These are phyloP conservation scores for Schizopygopsis malacanthus DNA, from an alignment of 2,797 vertebrate genomes.

Conservation along the genomic window DNA sequence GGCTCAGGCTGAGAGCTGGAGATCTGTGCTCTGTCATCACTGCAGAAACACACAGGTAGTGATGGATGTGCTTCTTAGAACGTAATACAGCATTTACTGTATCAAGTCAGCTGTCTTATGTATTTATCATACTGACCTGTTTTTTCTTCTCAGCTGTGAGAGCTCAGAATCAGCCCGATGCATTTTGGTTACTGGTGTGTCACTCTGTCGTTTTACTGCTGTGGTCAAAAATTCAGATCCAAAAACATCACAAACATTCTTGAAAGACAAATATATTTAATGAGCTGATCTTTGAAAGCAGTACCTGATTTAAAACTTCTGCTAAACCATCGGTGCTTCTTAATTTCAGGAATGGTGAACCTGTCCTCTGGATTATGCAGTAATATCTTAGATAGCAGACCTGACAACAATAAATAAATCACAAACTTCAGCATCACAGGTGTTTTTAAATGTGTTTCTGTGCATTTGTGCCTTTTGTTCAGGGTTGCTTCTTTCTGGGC, in stretches of 20 bases:
- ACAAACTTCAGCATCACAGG: not conserved
- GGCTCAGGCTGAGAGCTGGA: slow-evolving; percentile 96
- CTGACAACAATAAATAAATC: slow-evolving; percentile 68
- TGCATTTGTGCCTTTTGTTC: not conserved
- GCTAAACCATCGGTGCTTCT: slow-evolving; percentile 92
- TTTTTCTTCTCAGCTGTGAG: slow-evolving; percentile 58
- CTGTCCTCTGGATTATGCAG: slow-evolving; percentile 81
- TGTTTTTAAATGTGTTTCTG: not conserved
- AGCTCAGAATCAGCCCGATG: slow-evolving; percentile 79
- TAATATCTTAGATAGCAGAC: slow-evolving; percentile 90
- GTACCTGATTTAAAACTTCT: slow-evolving; percentile 71
- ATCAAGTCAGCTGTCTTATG: not conserved
- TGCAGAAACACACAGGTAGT: slow-evolving; percentile 59
- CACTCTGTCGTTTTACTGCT: slow-evolving; percentile 80
- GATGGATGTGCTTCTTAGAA: not conserved
- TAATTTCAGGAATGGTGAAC: slow-evolving; percentile 85
- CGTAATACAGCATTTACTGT: not conserved
- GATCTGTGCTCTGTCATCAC: slow-evolving; percentile 85
- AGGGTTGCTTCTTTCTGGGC: not conserved
- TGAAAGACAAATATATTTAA: not conserved
- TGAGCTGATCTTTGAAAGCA: not conserved
- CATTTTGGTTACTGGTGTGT: slow-evolving; percentile 81
- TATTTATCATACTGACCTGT: slow-evolving; percentile 66
- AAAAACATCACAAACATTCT: not conserved
- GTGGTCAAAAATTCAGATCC: slow-evolving; percentile 27